Base-by-base conservation (phyloP, 2,888 invertebrate genomes). In the Sthenelais limicola region DNA sequence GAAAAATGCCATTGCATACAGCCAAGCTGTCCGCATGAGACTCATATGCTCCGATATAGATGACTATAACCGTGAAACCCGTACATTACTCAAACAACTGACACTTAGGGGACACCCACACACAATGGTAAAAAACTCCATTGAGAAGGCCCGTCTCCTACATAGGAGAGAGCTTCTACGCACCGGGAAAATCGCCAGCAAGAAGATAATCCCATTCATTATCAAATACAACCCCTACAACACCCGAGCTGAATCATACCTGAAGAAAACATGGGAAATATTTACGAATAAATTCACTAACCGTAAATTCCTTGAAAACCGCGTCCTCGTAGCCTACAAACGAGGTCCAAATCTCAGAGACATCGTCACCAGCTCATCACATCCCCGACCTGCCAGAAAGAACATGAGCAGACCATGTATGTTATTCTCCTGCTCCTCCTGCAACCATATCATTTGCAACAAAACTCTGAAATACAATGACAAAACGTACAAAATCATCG, bases 71-170 rank as follows among this genome's bases (percentile, higher is more conserved):
- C 18, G 33, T 33, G 24, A 5, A 5, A 33, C 32, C 56, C 9
- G 18, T 5, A 32, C 18, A 18, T 21, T 56, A 3, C 2, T 56
- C 28, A 28, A 32, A 56, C 2, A 28, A 24, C 24, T 56, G 30
- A 56, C 56, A 3, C 56, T 32, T 33, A 56, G 56, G n/a, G 56
- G 56, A 3, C 56, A 56, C 56, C 56, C 56, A 2, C 56, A 56
- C 32, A 32, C 18, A 24, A 32, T 18, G 2, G 15, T 56, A 1
- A 56, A 28, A 32, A 32, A 28, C 12, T 12, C 12, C 2, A 32
- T 56, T 15, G 32, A 9, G 18, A 32, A 33, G 1, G 56, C 56
- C 12, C 28, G 56, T 33, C 12, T n/a, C 12, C 56, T 56, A 21
- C 2, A 56, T 21, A 32, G 56, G 3, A 5, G n/a, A 5, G 1